These are phyloP conservation scores for Acanthiza pusilla DNA, from an alignment of 2,797 vertebrate genomes.

Conservation along the genomic window DNA sequence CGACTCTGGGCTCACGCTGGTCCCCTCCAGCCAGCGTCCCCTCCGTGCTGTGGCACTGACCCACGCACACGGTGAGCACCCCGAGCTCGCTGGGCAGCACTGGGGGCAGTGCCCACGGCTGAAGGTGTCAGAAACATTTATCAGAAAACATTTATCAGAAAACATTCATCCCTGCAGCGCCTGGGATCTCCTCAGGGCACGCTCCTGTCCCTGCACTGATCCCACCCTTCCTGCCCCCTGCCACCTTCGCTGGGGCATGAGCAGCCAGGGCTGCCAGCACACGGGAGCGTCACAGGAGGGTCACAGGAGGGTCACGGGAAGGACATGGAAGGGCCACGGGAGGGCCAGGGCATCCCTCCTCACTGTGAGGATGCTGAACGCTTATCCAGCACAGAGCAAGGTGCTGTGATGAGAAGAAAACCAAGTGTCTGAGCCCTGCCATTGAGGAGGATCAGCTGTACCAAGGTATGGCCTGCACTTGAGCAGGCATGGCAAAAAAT, in stretches of 20 bases:
- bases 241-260: neutral
- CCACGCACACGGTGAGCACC: neutral
- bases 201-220: neutral
- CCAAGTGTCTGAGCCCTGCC: neutral
- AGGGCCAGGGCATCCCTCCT: neutral
- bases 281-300: neutral
- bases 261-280: neutral
- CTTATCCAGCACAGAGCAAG: neutral
- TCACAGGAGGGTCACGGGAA: fast-evolving
- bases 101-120: neutral
- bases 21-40: neutral
- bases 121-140: neutral
- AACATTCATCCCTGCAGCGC: neutral
- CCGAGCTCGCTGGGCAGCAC: neutral
- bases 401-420: neutral
- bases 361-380: fast-evolving
- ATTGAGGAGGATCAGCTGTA: neutral
- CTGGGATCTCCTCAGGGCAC: neutral
- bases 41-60: neutral
- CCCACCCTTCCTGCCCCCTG: neutral
- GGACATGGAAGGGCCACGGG: neutral
- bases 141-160: too few species aligned
- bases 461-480: neutral
- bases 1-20: neutral
- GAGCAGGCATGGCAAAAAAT: neutral